Conservation (phyloP, 1,140 invertebrate genomes). For the Plodia interpunctella region DNA sequence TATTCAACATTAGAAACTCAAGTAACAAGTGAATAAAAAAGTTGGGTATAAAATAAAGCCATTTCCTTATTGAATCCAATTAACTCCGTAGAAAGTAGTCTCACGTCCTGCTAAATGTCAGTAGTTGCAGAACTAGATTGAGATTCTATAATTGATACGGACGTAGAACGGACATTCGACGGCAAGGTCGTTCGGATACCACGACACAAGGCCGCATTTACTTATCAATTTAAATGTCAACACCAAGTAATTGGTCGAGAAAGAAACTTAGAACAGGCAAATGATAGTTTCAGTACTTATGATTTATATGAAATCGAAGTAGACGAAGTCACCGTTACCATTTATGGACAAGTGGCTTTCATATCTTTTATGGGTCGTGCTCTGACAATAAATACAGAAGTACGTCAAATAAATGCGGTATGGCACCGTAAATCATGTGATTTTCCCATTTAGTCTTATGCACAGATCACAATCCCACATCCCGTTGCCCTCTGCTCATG, state of each 20-base stretch:
- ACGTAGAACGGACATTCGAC: conserved; percentile 37
- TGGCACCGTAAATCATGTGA: conserved; percentile 16
- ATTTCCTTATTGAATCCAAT: background rate
- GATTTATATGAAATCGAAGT: background rate
- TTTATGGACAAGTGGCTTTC: background rate
- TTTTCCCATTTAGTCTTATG: conserved; percentile 16
- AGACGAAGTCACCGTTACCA: background rate
- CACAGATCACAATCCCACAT: conserved; percentile 13
- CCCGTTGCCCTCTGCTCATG: conserved; percentile 17
- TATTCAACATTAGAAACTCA: too few species aligned
- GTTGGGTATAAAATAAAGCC: background rate
- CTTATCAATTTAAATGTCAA: conserved; percentile 21
- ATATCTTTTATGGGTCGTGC: background rate
- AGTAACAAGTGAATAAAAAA: background rate
- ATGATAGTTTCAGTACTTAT: too few species aligned
- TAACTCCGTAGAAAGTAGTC: conserved; percentile 26
- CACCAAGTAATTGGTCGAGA: conserved; percentile 20
- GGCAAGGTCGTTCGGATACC: conserved; percentile 42
- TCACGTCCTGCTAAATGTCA: conserved; percentile 27
- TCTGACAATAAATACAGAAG: background rate
- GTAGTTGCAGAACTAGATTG: conserved; percentile 18
- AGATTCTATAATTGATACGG: conserved; percentile 23
- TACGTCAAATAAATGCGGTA: background rate
- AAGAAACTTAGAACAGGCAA: background rate
- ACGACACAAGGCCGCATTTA: conserved; percentile 34